A percentile compares a stretch with the other conserved stretches of the same genome.
These are phyloP conservation scores for Sarcophaga caerulescens DNA, from an alignment of 2,888 invertebrate species.

Conservation along the genomic window DNA sequence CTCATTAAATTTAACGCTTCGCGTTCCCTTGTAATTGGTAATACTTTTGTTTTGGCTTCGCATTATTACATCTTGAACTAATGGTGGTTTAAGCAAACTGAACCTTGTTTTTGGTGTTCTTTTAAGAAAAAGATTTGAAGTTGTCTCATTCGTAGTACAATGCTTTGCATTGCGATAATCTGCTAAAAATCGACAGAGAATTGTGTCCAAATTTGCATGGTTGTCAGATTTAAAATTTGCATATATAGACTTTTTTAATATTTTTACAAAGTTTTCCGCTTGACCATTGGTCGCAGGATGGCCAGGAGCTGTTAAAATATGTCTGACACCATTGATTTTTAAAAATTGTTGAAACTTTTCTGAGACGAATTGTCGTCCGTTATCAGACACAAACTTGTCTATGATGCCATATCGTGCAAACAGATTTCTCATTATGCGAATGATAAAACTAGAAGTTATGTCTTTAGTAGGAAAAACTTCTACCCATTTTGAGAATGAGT, in stretches of 20 bases:
- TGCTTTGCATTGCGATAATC: slow-evolving; percentile 38
- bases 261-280: too few relatives aligned
- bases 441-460: slow-evolving; percentile 35
- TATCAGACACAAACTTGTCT: slow-evolving; percentile 35
- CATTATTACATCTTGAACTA: too few relatives aligned
- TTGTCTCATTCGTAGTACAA: too few relatives aligned
- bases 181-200: slow-evolving; percentile 21
- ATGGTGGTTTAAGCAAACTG: too few relatives aligned
- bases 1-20: too few relatives aligned
- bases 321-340: too few relatives aligned
- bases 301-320: too few relatives aligned
- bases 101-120: too few relatives aligned
- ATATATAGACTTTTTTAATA: slow-evolving; percentile 11
- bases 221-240: slow-evolving; percentile 23
- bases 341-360: slow-evolving; percentile 16
- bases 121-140: too few relatives aligned
- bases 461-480: slow-evolving; percentile 42
- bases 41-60: too few relatives aligned
- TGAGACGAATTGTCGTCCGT: slow-evolving; percentile 41
- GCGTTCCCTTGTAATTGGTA: too few relatives aligned
- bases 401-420: slow-evolving; percentile 37
- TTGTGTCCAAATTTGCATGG: slow-evolving; percentile 9
- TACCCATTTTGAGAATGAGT: background rate
- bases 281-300: too few relatives aligned
- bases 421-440: slow-evolving; percentile 18